Evolutionary conservation across 2,113 vertebrate species (phyloP), one percentile per base, ranked within the genome.

Genomic region (Pogona vitticeps): DNA sequence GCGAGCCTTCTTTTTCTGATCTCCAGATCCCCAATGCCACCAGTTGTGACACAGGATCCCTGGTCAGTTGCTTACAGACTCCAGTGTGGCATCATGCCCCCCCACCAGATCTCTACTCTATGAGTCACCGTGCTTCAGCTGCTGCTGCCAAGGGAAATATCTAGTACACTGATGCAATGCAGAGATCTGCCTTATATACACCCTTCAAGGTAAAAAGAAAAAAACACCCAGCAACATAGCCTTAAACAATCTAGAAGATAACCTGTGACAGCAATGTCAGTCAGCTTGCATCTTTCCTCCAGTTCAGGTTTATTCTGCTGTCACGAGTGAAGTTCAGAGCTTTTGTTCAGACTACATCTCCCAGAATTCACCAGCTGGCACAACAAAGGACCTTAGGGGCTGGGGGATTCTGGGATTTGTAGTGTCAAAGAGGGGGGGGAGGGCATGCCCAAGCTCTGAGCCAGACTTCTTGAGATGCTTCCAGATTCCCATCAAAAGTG

Each of bases 1-100:
- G 92, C 88, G 38, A 76, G 94, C 89, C 92, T 73, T 40, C 90
- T 61, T 86, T 68, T 68, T 31, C 6, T 0, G 38, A 7, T 83
- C 26, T 56, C 21, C 12, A 56, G 63, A 26, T 61, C 73, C 58
- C n/a, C n/a, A 1, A 0, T 46, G 84, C n/a, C 70, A 31, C 58
- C 23, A 3, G 76, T 81, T 68, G 83, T 84, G 59, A 79, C 52
- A 59, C 21, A 0, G 0, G 23, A 46, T 61, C 58, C 0, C 0
- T 31, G 72, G 42, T 14, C 72, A 86, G 63, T 0, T 0, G n/a
- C 12, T 86, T 52, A 1, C 18, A 59, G 1, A 0, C 14, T 8
- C n/a, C 87, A 2, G 78, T 0, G 26, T 15, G 85, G 76, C 36
- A 70, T 23, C 31, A 4, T n/a, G n/a, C n/a, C n/a, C n/a, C n/a